These are phyloP conservation scores for Poliocrania exsul DNA, from an alignment of 2,797 vertebrate genomes.

Conservation along the genomic window DNA sequence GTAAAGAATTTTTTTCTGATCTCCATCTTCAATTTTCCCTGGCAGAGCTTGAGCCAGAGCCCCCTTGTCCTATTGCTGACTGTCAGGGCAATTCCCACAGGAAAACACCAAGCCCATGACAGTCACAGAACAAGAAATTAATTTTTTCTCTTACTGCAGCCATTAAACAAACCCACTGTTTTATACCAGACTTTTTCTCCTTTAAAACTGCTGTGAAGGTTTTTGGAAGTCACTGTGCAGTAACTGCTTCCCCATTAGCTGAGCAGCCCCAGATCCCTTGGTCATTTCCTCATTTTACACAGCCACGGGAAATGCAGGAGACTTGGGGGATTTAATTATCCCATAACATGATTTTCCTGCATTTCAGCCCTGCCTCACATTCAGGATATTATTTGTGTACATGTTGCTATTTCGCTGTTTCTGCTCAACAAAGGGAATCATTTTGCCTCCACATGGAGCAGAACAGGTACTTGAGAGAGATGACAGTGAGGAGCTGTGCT, in stretches of 20 bases:
- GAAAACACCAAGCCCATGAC: background rate
- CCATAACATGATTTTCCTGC: background rate
- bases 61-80: too few species aligned
- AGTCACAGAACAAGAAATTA: background rate
- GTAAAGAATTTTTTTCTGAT: too few species aligned
- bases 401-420: background rate
- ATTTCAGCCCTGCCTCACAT: constrained; percentile 9
- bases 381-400: background rate
- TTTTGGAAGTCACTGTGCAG: background rate
- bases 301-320: background rate
- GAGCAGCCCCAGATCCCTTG: background rate
- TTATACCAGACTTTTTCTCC: background rate
- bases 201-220: background rate
- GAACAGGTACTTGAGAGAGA: background rate
- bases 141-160: background rate
- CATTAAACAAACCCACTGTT: background rate
- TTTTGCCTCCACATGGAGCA: background rate
- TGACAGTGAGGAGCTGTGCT: constrained; percentile 4
- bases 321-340: background rate
- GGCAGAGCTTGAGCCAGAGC: too few species aligned
- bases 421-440: constrained; percentile 18
- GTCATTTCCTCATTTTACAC: constrained; percentile 11
- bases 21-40: too few species aligned
- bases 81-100: background rate
- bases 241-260: background rate